Evolutionary conservation across 2,888 invertebrate genomes (phyloP), one percentile per base, ranked within the genome.

Genomic region (Synanthedon andrenaeformis): DNA sequence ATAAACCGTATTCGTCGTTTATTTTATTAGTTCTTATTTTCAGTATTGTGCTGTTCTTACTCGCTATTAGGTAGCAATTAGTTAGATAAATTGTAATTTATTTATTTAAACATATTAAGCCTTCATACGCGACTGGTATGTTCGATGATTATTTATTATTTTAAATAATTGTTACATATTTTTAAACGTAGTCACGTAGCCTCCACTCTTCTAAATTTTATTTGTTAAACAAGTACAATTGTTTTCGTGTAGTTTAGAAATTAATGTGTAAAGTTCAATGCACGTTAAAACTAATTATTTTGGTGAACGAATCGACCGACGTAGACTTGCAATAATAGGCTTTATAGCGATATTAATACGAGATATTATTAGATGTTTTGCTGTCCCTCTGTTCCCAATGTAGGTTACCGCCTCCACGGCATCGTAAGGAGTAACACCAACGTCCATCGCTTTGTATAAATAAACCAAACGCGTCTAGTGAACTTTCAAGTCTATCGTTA

Each of bases 1-100:
- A 51, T 51, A 10, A 50, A 41, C 8, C 12, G 19, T 28, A 13
- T 41, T 42, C 52, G 52, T 3, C 12, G 42, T 13, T 52, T 42
- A 60, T 55, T n/a, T 57, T 59, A 61, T 61, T 59, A 65, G 59
- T 67, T 63, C 60, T 74, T 74, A 75, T 73, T 69, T 67, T 82
- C 86, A 86, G 86, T 86, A 87, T 86, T 86, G 78, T 77, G 74
- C 74, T 74, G 70, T 75, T 76, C 75, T 70, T 79, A 72, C 72
- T 76, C 75, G 70, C 67, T 67, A 68, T 75, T 83, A 85, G 77
- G 66, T 84, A 84, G 76, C 2, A 35, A 69, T 64, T 82, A 81
- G 74, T 82, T 85, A 85, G 80, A 76, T 73, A 81, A 81, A 82
- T 77, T 74, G 66, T 79, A 76, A 83, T 84, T 87, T 85, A 86